phyloP scores from a whole-genome alignment of 2,888 invertebrate species.

The Willowsia nigromaculata region DNA sequence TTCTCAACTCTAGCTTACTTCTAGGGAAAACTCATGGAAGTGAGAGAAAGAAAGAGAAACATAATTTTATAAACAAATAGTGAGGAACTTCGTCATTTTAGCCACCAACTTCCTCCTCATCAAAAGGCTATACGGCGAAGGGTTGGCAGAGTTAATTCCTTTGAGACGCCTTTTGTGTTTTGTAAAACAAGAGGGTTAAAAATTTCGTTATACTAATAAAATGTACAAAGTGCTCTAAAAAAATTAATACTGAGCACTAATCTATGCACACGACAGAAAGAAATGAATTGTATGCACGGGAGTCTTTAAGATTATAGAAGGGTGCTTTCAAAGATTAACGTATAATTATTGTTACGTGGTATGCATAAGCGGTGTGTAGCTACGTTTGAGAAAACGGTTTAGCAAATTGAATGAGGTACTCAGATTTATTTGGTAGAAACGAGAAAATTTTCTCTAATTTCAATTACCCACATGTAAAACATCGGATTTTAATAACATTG shows the following conservation, averaged over 20 bases:
- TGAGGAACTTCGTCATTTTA: background rate
- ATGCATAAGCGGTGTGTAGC: too few relatives aligned
- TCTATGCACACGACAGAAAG: background rate
- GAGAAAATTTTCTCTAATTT: background rate
- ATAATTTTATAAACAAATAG: too few relatives aligned
- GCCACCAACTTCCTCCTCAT: constrained; percentile 6
- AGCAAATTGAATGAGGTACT: background rate
- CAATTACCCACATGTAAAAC: background rate
- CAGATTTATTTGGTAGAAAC: background rate
- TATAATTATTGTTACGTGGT: background rate
- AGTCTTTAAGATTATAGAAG: background rate
- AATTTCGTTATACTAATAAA: constrained; percentile 9
- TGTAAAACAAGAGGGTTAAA: constrained; percentile 55
- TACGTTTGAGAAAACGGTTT: background rate
- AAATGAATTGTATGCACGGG: background rate
- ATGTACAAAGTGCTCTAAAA: background rate
- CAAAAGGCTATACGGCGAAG: background rate
- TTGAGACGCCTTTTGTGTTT: constrained; percentile 50
- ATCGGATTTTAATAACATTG: too few relatives aligned
- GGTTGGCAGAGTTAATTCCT: constrained; percentile 27
- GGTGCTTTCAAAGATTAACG: background rate
- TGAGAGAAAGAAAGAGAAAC: background rate
- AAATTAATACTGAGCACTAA: background rate
- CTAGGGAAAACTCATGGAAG: background rate
- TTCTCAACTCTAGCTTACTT: background rate